Base-by-base conservation (phyloP, 2,113 vertebrate species). In the Antennarius striatus region DNA sequence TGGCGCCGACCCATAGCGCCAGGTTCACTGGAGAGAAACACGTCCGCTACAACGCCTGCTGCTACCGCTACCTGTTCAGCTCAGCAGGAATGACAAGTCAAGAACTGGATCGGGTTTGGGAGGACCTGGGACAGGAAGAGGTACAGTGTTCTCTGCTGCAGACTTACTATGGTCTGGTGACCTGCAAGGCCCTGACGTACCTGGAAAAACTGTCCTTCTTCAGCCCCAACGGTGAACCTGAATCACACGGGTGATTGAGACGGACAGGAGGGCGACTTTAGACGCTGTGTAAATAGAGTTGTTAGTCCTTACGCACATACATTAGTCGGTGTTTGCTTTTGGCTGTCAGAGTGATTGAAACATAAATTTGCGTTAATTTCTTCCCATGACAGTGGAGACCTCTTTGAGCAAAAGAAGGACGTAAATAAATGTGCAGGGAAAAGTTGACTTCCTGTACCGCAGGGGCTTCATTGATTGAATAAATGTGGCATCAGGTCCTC, bases 61-160 rank as follows among this genome's bases (percentile, higher is more conserved):
- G 97, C 88, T 98, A 95, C 54, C 91, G 88, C 65, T 95, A 96
- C 76, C 93, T 97, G 73, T 98, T 98, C 88, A 95, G 92, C 81
- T 96, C 96, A 5, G 92, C 91, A 0, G 68, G 71, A 52, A 70
- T 93, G 71, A 59, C 56, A 2, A 84, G 84, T 17, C 69, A 88
- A 0, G 92, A 95, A 83, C 85, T 95, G 8, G 49, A 87, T 6
- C 63, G 49, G 15, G 91, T 89, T 49, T 98, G 97, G 96, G 73
- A 73, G 29, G 96, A 98, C 77, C 89, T 94, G 4, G 89, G 71
- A 0, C 89, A 89, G 4, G 93, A 71, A 0, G 46, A 76, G 3
- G 86, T 87, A 16, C 71, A 84, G 13, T 86, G 89, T 8, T 96
- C 93, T 0, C 62, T 96, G 15, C 62, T 98, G 47, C 87, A 95